Base-by-base conservation (phyloP, 1,140 invertebrate genomes). In the Coelopa frigida region DNA sequence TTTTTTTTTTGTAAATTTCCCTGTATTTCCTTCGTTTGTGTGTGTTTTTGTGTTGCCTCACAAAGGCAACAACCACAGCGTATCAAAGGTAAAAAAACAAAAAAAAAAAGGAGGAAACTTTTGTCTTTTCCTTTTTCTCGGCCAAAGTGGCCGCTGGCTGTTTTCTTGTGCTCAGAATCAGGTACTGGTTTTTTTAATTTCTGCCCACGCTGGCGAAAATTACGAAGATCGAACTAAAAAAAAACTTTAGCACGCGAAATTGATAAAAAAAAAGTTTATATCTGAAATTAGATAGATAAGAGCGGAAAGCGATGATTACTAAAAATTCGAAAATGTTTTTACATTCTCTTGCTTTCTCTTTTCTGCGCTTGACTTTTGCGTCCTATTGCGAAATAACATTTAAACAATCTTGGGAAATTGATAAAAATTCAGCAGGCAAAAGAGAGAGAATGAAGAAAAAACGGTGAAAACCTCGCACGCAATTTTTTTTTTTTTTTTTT, bases 91-190 rank as follows among this genome's bases (percentile, higher is more conserved):
- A n/a, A n/a, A n/a, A n/a, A n/a, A n/a, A n/a, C n/a, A n/a, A n/a
- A n/a, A n/a, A n/a, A n/a, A n/a, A n/a, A n/a, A n/a, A n/a, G n/a
- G n/a, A n/a, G n/a, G n/a, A n/a, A n/a, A n/a, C n/a, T n/a, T n/a
- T n/a, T n/a, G n/a, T n/a, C n/a, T n/a, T n/a, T n/a, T n/a, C n/a
- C 47, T 33, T 46, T 44, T 29, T 8, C 7, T 23, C 43, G 43
- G 32, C 43, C 43, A 33, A 18, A 29, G 27, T 42, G 40, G 40
- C 40, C 40, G 32, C 40, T 20, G 32, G 22, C 15, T 14, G 18
- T 31, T 27, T 22, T 32, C n/a, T 12, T 22, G 43, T 36, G 43
- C 43, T 45, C 43, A 45, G 43, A 18, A 35, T 45, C 27, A 45
- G 43, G 43, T 45, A 45, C 29, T 45, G 29, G 21, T 36, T 32